Evolutionary conservation across 2,113 vertebrate species (phyloP).

Genomic region (Balaenoptera acutorostrata): DNA sequence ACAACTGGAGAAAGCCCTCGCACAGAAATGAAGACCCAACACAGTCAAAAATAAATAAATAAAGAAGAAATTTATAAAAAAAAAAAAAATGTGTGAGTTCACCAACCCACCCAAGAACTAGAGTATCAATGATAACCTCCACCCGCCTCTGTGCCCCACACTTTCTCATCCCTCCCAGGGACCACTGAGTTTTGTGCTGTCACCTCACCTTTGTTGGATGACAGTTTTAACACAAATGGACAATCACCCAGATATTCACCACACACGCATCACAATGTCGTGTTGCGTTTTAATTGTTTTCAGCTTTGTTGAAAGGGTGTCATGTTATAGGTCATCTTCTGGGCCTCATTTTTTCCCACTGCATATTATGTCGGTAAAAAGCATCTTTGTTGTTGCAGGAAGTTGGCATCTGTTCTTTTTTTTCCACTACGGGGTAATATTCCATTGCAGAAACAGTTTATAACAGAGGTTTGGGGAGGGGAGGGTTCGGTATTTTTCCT

Average conservation of each 20-base stretch:
- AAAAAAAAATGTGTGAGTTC: not conserved
- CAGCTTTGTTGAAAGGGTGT: not conserved
- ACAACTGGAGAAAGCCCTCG: too few species aligned
- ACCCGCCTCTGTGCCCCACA: not conserved
- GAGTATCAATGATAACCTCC: not conserved
- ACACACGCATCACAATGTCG: fast-evolving
- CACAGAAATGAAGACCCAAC: too few species aligned
- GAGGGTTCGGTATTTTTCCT: not conserved
- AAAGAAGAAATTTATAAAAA: too few species aligned
- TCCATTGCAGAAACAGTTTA: not conserved
- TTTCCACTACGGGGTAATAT: not conserved
- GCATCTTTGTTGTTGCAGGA: not conserved
- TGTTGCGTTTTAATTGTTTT: not conserved
- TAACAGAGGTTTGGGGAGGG: not conserved
- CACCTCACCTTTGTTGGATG: too few species aligned
- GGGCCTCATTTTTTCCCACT: not conserved
- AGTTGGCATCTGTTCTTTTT: not conserved
- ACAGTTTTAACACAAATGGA: not conserved
- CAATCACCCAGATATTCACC: not conserved
- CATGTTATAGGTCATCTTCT: not conserved
- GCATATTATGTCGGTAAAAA: not conserved
- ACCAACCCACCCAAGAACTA: not conserved
- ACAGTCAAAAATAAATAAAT: too few species aligned
- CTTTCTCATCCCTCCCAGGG: not conserved
- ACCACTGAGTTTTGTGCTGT: too few species aligned